Evolutionary conservation across 2,888 invertebrate species (phyloP), one percentile per base, ranked within the genome.

Genomic region (Cheilosia scutellata): DNA sequence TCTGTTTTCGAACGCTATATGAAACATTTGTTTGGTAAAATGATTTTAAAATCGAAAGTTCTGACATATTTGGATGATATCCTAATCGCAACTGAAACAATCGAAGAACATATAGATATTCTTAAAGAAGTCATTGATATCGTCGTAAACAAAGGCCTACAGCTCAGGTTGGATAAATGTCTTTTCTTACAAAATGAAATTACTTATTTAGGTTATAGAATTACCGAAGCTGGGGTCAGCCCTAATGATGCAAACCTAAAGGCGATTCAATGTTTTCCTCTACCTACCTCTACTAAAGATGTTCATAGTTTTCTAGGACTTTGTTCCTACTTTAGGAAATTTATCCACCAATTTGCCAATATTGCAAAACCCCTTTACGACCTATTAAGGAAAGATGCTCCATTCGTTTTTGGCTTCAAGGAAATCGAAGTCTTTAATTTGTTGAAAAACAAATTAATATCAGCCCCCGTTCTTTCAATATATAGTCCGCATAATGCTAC

Each of bases 301-400:
- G 42, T 90, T 9, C 89, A 72, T 66, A 68, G 76, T n/a, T 88
- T 80, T 44, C 51, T 83, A 11, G 80, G 76, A 16, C 71, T 87
- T 37, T 79, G 79, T 37, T 83, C 76, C 11, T 82, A 78, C 31
- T 78, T 87, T 25, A 88, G 88, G 20, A 89, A 88, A 75, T 90
- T 89, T 75, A 88, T 91, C 33, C 88, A 88, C 11, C 87, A 89
- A 68, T 76, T 88, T 70, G 25, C 79, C n/a, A 57, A 57, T 16
- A 66, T 82, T n/a, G 90, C 90, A 7, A 89, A 89, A 76, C 90
- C 90, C 0, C 71, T 90, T 4, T 88, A 90, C 70, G 88, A 90
- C 44, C 51, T 91, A 7, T 31, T 80, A 29, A 77, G 37, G 27
- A 83, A 79, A 37, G 49, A 84, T 63, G 16, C 53, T 31, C 20